Percentiles rank a stretch among this genome's conserved stretches.
Evolutionary conservation across 2,797 vertebrate genomes (phyloP).

Genomic region (Argyrosomus regius): DNA sequence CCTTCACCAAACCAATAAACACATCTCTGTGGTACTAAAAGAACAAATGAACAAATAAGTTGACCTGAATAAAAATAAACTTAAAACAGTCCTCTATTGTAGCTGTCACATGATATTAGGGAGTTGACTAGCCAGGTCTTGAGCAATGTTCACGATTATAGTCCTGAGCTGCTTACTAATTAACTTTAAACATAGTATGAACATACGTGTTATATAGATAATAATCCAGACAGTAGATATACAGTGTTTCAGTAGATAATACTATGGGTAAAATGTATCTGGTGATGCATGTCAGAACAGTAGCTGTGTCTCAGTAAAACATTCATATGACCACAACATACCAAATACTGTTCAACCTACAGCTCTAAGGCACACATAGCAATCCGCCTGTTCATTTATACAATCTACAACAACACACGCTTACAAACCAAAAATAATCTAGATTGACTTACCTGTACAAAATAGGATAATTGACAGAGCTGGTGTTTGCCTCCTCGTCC

Average conservation of each 20-base stretch:
- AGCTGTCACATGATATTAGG: slow-evolving; percentile 40
- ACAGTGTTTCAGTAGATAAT: too few relatives aligned
- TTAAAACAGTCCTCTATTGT: neutral
- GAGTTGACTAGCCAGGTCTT: neutral
- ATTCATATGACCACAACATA: slow-evolving; percentile 30
- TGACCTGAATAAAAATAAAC: neutral
- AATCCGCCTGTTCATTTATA: neutral
- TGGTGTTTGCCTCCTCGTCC: slow-evolving; percentile 11
- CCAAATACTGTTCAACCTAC: neutral
- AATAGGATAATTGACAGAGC: neutral
- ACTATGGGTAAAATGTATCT: neutral
- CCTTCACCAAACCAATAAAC: neutral
- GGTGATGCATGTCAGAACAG: neutral
- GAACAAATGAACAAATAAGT: neutral
- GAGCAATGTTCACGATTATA: neutral
- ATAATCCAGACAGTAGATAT: neutral
- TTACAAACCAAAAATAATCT: neutral
- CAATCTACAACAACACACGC: neutral
- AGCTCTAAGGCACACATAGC: neutral
- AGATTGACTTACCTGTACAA: slow-evolving; percentile 54
- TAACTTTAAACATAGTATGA: slow-evolving; percentile 8
- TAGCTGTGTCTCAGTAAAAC: neutral
- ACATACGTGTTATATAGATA: neutral
- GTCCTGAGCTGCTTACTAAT: slow-evolving; percentile 14
- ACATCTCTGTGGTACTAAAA: neutral